Percentiles rank a stretch among this genome's conserved stretches.
Conservation (phyloP, 2,888 invertebrate genomes). For the Campopleginae sp. region DNA sequence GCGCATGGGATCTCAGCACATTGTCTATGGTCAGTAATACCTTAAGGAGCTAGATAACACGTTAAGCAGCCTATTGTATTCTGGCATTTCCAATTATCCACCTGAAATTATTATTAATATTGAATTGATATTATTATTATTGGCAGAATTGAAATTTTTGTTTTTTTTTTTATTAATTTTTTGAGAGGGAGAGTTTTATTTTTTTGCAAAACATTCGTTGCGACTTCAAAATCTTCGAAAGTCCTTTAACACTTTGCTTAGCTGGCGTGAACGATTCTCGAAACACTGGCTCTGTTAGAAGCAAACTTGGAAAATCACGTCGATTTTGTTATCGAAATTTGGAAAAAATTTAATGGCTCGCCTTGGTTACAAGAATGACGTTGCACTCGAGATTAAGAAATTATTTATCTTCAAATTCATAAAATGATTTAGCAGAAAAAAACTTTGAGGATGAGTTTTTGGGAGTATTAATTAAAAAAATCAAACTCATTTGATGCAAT, state of each 20-base stretch:
- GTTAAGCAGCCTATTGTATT: background rate
- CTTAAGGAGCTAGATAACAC: slow-evolving; percentile 19
- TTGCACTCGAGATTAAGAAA: background rate
- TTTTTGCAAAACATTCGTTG: background rate
- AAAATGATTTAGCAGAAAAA: background rate
- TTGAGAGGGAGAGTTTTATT: background rate
- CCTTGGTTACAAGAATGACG: background rate
- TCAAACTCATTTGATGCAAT: no score
- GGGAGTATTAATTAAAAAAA: no score
- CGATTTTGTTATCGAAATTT: background rate
- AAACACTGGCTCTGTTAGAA: background rate
- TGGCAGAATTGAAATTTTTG: background rate
- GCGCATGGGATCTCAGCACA: slow-evolving; percentile 88
- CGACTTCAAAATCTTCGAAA: background rate
- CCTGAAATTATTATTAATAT: background rate
- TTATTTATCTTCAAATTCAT: background rate
- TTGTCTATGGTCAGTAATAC: slow-evolving; percentile 86
- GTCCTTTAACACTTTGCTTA: background rate
- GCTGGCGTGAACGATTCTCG: background rate
- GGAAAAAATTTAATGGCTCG: background rate
- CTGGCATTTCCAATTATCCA: background rate
- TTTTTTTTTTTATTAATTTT: background rate
- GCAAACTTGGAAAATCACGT: background rate
- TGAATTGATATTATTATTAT: background rate
- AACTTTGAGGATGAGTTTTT: no score